These are phyloP conservation scores for Corapipo altera DNA, from an alignment of 2,113 vertebrate species.

Conservation along the genomic window DNA sequence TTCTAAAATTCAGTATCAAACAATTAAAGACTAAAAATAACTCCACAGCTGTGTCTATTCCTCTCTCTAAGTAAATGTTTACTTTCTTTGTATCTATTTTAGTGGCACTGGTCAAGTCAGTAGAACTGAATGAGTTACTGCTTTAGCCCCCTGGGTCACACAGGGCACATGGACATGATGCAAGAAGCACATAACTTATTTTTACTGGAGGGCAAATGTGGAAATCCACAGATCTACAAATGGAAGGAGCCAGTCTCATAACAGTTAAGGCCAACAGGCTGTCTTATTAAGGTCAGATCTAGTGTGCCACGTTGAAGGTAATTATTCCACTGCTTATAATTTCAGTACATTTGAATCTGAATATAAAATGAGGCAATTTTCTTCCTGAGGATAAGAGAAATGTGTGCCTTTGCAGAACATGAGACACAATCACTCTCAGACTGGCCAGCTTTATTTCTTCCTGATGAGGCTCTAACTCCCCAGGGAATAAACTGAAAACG, in stretches of 20 bases:
- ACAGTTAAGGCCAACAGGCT: slow-evolving; percentile 7
- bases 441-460: slow-evolving; percentile 46
- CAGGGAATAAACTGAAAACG: slow-evolving; percentile 16
- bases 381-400: slow-evolving; percentile 52
- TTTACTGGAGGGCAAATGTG: not conserved
- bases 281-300: slow-evolving; percentile 44
- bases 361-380: slow-evolving; percentile 59
- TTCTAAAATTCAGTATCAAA: not conserved
- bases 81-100: not conserved
- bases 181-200: not conserved
- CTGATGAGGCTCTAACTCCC: slow-evolving; percentile 30
- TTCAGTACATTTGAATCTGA: slow-evolving; percentile 55
- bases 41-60: not conserved
- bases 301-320: not conserved
- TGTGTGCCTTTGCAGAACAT: slow-evolving; percentile 33
- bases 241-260: not conserved
- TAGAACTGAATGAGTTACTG: not conserved
- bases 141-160: not conserved
- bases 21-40: slow-evolving; percentile 27
- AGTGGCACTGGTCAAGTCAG: not conserved
- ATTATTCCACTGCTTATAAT: slow-evolving; percentile 59
- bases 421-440: slow-evolving; percentile 31
- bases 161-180: not conserved
- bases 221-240: not conserved
- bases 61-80: not conserved